A percentile compares a stretch with the other conserved stretches of the same genome.
These are phyloP conservation scores for Nymphalis urticae DNA, from an alignment of 2,888 invertebrate genomes.

Conservation along the genomic window DNA sequence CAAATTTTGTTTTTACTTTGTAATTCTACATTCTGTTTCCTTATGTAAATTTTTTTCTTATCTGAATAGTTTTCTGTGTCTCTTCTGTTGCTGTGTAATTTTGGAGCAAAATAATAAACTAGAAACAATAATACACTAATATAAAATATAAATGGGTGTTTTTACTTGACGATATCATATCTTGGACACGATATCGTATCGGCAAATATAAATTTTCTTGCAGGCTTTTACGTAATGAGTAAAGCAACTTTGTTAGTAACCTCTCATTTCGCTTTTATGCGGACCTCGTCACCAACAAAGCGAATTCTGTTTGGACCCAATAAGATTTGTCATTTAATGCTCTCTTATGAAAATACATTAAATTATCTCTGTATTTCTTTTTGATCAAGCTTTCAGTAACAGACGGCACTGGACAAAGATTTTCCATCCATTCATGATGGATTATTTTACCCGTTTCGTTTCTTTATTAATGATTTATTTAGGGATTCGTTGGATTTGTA, in stretches of 20 bases:
- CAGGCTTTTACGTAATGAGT: slow-evolving; percentile 41
- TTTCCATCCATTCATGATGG: background rate
- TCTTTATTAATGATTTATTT: background rate
- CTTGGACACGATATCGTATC: slow-evolving; percentile 20
- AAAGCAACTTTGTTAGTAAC: slow-evolving; percentile 36
- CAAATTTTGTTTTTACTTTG: no score
- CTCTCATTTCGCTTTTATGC: slow-evolving; percentile 32
- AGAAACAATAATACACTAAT: no score
- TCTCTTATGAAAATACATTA: slow-evolving; percentile 23
- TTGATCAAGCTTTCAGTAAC: slow-evolving; percentile 15
- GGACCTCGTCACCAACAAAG: slow-evolving; percentile 37
- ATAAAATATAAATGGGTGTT: no score
- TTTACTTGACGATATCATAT: no score
- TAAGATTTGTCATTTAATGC: slow-evolving; percentile 30
- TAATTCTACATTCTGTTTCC: no score
- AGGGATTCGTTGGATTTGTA: no score
- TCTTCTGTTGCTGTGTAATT: no score
- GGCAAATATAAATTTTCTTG: slow-evolving; percentile 13
- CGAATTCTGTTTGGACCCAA: slow-evolving; percentile 24
- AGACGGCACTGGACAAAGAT: background rate
- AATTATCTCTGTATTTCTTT: slow-evolving; percentile 18
- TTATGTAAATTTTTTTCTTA: no score
- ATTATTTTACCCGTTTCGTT: background rate
- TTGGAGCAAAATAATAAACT: no score
- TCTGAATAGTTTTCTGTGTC: no score